Evolutionary conservation across 1,140 invertebrate species (phyloP).

Genomic region (Heliothis virescens): DNA sequence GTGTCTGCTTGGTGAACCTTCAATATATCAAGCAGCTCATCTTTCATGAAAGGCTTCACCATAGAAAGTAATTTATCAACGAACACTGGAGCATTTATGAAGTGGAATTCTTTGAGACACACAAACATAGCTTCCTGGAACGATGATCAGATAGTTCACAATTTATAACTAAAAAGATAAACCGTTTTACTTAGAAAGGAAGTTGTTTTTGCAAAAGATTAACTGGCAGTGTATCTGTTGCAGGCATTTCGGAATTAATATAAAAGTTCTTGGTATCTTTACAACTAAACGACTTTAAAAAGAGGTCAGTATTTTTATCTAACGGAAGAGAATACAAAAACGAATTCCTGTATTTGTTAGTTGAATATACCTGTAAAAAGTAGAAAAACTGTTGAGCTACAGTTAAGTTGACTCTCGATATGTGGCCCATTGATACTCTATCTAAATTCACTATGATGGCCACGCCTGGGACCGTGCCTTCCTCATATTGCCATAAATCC

Average conservation of each 20-base stretch:
- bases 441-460: conserved; percentile 87
- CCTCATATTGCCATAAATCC: conserved; percentile 85
- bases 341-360: background rate
- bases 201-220: conserved; percentile 23
- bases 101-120: conserved; percentile 88
- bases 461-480: conserved; percentile 86
- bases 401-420: conserved; percentile 86
- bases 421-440: conserved; percentile 86
- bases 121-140: conserved; percentile 88
- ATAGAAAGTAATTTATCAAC: conserved; percentile 88
- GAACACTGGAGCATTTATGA: conserved; percentile 88
- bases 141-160: background rate
- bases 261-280: conserved; percentile 5
- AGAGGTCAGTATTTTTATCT: conserved; percentile 26
- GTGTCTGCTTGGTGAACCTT: conserved; percentile 73
- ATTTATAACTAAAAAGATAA: background rate
- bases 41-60: conserved; percentile 90
- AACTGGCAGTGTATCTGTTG: conserved; percentile 18
- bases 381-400: conserved; percentile 88
- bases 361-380: conserved; percentile 86
- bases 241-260: conserved; percentile 30
- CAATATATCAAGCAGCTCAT: conserved; percentile 87
- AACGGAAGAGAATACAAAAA: background rate
- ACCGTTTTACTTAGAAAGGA: background rate
- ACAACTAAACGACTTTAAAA: conserved; percentile 16